Evolutionary conservation across 2,888 invertebrate species (phyloP).

Genomic region (Lamellibrachia satsuma): DNA sequence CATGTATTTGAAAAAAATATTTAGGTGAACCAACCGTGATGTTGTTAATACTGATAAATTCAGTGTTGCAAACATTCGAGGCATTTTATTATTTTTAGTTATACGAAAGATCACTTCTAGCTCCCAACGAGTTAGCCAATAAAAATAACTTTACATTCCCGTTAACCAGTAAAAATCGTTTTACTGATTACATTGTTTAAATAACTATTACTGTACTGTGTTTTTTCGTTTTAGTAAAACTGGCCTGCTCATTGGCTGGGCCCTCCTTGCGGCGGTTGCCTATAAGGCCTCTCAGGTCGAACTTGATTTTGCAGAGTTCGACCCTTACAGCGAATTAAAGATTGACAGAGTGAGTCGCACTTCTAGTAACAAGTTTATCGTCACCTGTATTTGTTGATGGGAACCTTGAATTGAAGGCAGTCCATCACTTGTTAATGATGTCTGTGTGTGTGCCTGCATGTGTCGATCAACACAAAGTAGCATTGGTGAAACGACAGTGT

Average conservation of each 20-base stretch:
- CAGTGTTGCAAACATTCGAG: too few relatives aligned
- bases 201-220: too few relatives aligned
- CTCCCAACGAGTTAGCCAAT: too few relatives aligned
- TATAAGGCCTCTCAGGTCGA: slow-evolving; percentile 85
- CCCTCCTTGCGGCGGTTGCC: slow-evolving; percentile 65
- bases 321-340: slow-evolving; percentile 95
- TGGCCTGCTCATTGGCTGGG: slow-evolving; percentile 65
- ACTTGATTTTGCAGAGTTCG: slow-evolving; percentile 98
- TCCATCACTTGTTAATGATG: not conserved
- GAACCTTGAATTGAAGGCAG: not conserved
- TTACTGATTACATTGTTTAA: too few relatives aligned
- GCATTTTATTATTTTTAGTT: too few relatives aligned
- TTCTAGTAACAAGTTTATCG: not conserved
- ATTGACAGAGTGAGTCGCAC: slow-evolving; percentile 77
- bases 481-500: not conserved
- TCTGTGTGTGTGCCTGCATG: not conserved
- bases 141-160: too few relatives aligned
- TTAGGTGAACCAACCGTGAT: too few relatives aligned
- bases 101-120: too few relatives aligned
- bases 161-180: too few relatives aligned
- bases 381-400: not conserved
- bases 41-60: too few relatives aligned
- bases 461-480: not conserved
- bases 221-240: slow-evolving; percentile 72
- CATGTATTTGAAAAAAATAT: too few relatives aligned